These are phyloP conservation scores for Chaenogobius annularis DNA, from an alignment of 2,113 vertebrate species.

Conservation along the genomic window DNA sequence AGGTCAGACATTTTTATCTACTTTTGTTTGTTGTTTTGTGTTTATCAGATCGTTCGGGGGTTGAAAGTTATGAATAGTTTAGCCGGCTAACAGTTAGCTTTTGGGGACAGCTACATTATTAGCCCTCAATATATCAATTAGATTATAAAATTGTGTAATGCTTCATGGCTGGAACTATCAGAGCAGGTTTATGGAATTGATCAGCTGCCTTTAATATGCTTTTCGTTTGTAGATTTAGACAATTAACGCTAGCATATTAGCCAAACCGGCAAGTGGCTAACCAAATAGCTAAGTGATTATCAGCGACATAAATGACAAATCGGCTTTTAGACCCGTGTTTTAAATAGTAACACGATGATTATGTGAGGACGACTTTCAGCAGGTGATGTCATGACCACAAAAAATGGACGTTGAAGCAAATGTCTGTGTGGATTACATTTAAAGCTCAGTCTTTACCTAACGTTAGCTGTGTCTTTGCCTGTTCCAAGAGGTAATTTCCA, in stretches of 20 bases:
- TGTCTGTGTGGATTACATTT: slow-evolving; percentile 29
- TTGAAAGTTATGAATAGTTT: neutral
- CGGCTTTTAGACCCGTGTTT: neutral
- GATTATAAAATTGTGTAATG: neutral
- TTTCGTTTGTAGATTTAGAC: neutral
- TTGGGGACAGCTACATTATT: slow-evolving; percentile 15
- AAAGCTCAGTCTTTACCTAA: neutral
- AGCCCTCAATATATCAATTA: neutral
- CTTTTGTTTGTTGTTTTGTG: neutral
- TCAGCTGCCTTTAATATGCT: neutral
- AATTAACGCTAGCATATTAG: neutral
- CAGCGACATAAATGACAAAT: neutral
- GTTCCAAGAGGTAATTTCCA: slow-evolving; percentile 44
- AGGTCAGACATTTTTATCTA: slow-evolving; percentile 28
- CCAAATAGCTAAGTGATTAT: neutral
- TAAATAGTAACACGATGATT: neutral
- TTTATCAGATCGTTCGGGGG: neutral
- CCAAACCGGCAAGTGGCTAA: slow-evolving; percentile 1
- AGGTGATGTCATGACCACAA: neutral
- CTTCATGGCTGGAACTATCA: neutral
- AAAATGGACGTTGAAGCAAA: slow-evolving; percentile 15
- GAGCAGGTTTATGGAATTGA: neutral
- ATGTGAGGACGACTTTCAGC: neutral
- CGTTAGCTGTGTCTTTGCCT: slow-evolving; percentile 12
- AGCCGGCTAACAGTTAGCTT: slow-evolving; percentile 29